Conservation (phyloP, 2,797 vertebrate species). For the Loris lydekkerianus region DNA sequence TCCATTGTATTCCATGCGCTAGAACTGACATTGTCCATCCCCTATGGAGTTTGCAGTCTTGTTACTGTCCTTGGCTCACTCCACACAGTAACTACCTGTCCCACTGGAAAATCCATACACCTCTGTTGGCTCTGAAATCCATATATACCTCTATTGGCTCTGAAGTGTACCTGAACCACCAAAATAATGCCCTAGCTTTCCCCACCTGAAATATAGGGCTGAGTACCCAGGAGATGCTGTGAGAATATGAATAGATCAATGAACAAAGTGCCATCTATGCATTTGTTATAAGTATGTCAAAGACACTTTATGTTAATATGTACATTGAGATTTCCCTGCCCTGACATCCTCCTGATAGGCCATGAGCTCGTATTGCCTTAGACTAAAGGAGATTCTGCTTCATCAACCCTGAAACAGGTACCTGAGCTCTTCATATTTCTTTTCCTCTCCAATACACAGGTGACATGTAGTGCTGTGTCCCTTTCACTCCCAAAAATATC, state of each 20-base stretch:
- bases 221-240: not conserved
- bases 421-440: not conserved
- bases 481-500: not conserved
- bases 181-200: not conserved
- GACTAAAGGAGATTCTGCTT: not conserved
- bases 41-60: no score
- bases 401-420: not conserved
- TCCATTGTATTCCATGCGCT: not conserved
- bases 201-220: not conserved
- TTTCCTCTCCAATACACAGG: not conserved
- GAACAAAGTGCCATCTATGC: not conserved
- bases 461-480: no score
- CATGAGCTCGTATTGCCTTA: no score
- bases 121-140: no score
- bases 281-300: not conserved
- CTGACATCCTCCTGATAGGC: not conserved
- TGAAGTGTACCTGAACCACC: no score
- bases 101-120: not conserved
- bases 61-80: not conserved
- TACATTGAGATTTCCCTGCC: not conserved
- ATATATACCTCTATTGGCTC: no score
- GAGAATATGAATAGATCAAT: not conserved
- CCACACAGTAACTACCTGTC: no score
- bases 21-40: not conserved
- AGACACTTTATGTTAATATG: not conserved